Percentiles rank a stretch among this genome's conserved stretches.
Evolutionary conservation across 2,797 vertebrate genomes (phyloP).

Genomic region (Labeo calbasu): DNA sequence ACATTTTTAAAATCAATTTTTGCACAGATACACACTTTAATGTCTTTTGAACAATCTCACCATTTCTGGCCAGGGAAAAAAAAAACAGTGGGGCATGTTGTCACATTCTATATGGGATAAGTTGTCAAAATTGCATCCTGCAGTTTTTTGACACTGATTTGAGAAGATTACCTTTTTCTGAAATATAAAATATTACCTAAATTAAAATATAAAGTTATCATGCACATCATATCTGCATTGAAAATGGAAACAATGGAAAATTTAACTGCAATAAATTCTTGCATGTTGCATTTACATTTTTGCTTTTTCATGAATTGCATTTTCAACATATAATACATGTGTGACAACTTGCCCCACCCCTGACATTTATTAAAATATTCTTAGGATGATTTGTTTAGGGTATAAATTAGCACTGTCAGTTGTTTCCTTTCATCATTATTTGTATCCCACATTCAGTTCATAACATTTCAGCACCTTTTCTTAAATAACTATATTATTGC

Average conservation of each 20-base stretch:
- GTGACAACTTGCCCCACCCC: neutral
- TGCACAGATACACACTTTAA: too few species aligned
- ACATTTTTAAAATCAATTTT: too few species aligned
- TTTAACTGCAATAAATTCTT: neutral
- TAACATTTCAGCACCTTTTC: slow-evolving; percentile 56
- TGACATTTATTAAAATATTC: neutral
- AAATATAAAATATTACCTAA: neutral
- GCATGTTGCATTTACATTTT: neutral
- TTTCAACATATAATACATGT: neutral
- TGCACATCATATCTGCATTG: neutral
- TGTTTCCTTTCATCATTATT: neutral
- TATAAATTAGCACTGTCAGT: neutral
- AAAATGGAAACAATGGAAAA: too few species aligned
- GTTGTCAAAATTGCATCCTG: neutral
- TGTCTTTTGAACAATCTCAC: neutral
- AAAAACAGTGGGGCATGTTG: slow-evolving; percentile 34
- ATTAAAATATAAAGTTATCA: neutral
- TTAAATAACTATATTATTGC: neutral
- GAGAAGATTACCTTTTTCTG: neutral
- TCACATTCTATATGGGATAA: neutral
- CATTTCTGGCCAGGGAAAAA: neutral
- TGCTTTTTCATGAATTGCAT: neutral
- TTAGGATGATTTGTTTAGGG: neutral
- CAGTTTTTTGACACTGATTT: neutral
- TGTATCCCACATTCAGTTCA: slow-evolving; percentile 75